Percentiles rank a stretch among this genome's conserved stretches.
Evolutionary conservation across 2,113 vertebrate species (phyloP).

Genomic region (Dromas ardeola): DNA sequence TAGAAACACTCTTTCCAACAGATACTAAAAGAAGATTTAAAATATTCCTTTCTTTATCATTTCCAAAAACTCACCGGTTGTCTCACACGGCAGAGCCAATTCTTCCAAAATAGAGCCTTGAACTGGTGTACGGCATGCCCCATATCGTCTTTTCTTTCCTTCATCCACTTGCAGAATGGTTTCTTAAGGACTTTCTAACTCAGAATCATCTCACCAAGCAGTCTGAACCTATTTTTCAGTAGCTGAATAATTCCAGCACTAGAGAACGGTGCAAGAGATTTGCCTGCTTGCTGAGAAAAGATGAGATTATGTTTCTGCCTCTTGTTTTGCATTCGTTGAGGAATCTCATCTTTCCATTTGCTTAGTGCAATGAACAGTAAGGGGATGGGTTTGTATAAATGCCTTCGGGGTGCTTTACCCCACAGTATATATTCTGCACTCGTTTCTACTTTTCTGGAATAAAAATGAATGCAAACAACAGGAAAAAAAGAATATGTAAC

Average conservation of each 20-base stretch:
- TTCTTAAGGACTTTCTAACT: not conserved
- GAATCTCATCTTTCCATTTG: slow-evolving; percentile 49
- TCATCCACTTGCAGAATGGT: not conserved
- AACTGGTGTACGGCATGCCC: slow-evolving; percentile 48
- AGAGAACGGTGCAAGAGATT: slow-evolving; percentile 9
- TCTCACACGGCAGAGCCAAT: slow-evolving; percentile 75
- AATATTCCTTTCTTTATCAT: not conserved
- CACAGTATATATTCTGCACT: not conserved
- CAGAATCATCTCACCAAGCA: not conserved
- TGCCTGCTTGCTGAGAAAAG: not conserved
- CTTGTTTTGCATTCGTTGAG: not conserved
- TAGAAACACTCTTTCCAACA: not conserved
- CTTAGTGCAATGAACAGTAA: slow-evolving; percentile 1
- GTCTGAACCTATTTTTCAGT: not conserved
- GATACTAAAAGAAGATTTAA: not conserved
- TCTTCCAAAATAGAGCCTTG: slow-evolving; percentile 77
- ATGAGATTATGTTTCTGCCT: slow-evolving; percentile 66
- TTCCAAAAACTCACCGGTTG: slow-evolving; percentile 69
- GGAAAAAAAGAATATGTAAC: not conserved
- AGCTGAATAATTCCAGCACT: slow-evolving; percentile 22
- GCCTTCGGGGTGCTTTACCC: slow-evolving; percentile 15
- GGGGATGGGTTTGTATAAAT: slow-evolving; percentile 6
- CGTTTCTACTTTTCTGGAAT: not conserved
- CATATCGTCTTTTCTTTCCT: slow-evolving; percentile 35
- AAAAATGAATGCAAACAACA: not conserved